Conservation (phyloP, 1,140 invertebrate species). For the Anastrepha obliqua region DNA sequence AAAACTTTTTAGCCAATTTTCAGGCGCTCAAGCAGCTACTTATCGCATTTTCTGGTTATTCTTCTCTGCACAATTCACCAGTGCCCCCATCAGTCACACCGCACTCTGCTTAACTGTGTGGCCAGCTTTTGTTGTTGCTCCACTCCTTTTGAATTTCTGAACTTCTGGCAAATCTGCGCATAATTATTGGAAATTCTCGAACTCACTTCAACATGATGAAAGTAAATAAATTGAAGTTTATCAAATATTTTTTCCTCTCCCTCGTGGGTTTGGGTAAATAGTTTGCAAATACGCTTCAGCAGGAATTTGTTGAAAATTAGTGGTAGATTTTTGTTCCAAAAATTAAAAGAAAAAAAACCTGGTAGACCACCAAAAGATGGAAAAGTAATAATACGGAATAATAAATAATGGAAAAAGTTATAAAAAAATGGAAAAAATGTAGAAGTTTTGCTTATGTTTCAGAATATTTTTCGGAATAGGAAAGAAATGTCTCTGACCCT, state of each 20-base stretch:
- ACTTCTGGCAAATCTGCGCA: slow-evolving; percentile 48
- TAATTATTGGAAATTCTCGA: slow-evolving; percentile 52
- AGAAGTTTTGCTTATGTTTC: too few relatives aligned
- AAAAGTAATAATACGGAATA: neutral
- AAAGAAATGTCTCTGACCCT: too few relatives aligned
- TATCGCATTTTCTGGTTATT: slow-evolving; percentile 46
- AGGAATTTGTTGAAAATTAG: slow-evolving; percentile 32
- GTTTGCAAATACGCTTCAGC: slow-evolving; percentile 2
- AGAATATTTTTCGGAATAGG: too few relatives aligned
- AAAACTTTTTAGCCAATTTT: slow-evolving; percentile 52
- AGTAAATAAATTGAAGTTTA: slow-evolving; percentile 51
- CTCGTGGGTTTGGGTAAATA: slow-evolving; percentile 37
- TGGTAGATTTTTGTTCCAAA: neutral
- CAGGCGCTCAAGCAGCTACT: slow-evolving; percentile 52
- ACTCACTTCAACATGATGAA: slow-evolving; percentile 47
- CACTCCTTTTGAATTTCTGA: slow-evolving; percentile 43
- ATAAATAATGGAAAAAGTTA: neutral
- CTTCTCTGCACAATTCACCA: neutral
- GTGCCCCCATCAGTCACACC: neutral
- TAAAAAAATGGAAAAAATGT: too few relatives aligned
- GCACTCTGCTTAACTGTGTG: neutral
- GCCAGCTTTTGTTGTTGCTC: slow-evolving; percentile 1
- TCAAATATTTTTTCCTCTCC: slow-evolving; percentile 29
- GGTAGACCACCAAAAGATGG: neutral
- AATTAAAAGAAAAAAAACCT: neutral